Evolutionary conservation across 2,797 vertebrate genomes (phyloP), one percentile per base, ranked within the genome.

Genomic region (Pangasius mekongensis): DNA sequence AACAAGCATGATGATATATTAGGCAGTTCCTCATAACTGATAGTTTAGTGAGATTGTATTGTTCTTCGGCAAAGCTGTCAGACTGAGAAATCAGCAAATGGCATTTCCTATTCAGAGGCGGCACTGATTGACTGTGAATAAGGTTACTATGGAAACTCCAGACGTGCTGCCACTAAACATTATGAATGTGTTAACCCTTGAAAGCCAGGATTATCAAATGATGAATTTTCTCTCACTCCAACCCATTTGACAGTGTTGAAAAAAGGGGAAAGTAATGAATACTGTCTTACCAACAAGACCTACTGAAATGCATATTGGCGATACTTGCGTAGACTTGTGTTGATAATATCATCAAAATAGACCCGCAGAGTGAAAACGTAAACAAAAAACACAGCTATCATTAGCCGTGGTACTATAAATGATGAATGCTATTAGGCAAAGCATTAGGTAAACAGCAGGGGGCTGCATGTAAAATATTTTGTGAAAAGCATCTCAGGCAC

Each of bases 71-170:
- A 73, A 62, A 81, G 43, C 39, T 39, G 73, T 83, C 64, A 58
- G 24, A 74, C 13, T 43, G 85, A 77, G 60, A 33, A 73, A 66
- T 87, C 86, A 82, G 62, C 36, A 76, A 89, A 76, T 77, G 76
- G 62, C 89, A 87, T 89, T 89, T 91, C 88, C 91, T 90, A 90
- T 91, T 90, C 77, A 27, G 84, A 81, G 73, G 30, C 83, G 71
- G 77, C 82, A 86, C 87, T 86, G 74, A 88, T 85, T 84, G 88
- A 85, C 82, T 77, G 30, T 60, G 83, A 83, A 87, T 84, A 87
- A 49, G n/a, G 92, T 92, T 91, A 84, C 93, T 87, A 92, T 92
- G 90, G 92, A 88, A 91, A 92, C 90, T 77, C 82, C 60, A 66
- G 86, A 88, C 22, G 83, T 77, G 78, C 90, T 90, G 88, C 87